Evolutionary conservation across 2,797 vertebrate species (phyloP).

Genomic region (Rhabdomys pumilio): DNA sequence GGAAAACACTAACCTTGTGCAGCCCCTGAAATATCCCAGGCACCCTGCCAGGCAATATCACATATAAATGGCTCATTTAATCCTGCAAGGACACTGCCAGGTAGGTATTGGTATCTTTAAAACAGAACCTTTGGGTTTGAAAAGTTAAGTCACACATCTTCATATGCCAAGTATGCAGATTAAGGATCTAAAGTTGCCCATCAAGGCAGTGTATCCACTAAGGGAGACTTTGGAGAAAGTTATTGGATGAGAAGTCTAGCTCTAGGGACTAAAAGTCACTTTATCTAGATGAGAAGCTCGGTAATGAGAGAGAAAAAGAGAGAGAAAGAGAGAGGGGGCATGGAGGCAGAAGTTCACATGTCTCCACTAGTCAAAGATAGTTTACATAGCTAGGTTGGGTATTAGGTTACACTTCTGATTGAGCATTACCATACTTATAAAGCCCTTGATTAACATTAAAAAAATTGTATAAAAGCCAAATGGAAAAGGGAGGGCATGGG

Average conservation of each 20-base stretch:
- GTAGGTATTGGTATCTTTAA: slow-evolving; percentile 63
- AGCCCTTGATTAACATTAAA: too few species aligned
- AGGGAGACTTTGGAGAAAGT: not conserved
- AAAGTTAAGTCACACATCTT: slow-evolving; percentile 15
- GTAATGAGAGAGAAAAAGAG: too few species aligned
- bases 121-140: slow-evolving; percentile 60
- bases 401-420: too few species aligned
- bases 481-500: too few species aligned
- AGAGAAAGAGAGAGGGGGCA: too few species aligned
- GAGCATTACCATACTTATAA: too few species aligned
- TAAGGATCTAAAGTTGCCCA: not conserved
- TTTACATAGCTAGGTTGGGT: too few species aligned
- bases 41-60: slow-evolving; percentile 65
- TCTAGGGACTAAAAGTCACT: slow-evolving; percentile 58
- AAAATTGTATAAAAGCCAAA: too few species aligned
- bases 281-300: not conserved
- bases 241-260: not conserved
- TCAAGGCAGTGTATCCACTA: not conserved
- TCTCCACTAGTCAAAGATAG: too few species aligned
- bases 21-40: slow-evolving; percentile 19
- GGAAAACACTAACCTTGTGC: slow-evolving; percentile 11
- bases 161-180: slow-evolving; percentile 10
- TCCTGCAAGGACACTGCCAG: slow-evolving; percentile 59
- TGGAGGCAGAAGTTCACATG: too few species aligned
- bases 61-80: slow-evolving; percentile 69